Base-by-base conservation (phyloP, 35 echinoderm and acorn worm species). In the Anneissia japonica region DNA sequence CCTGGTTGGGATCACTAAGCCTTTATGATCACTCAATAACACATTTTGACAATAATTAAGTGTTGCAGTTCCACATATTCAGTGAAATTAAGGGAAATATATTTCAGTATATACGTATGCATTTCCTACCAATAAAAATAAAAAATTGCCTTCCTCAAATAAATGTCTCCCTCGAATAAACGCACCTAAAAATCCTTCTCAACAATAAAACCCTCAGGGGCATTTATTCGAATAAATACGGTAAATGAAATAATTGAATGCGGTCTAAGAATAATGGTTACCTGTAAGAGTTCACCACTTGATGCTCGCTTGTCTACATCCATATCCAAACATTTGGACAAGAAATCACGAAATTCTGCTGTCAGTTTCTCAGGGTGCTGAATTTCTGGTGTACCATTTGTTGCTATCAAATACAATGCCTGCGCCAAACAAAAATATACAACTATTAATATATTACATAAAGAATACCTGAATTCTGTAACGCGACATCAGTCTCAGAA, bases 401-500 rank as follows among this genome's bases (percentile, higher is more conserved):
- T 97, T 84, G 94, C 94, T 56, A 97, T 97, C 55, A 97, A 84
- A 82, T 97, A 97, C 88, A 97, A 64, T 37, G 94, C 94, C 94
- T 97, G 75, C 23, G 81, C 32, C 32, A 79, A 46, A 81, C 14
- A 46, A 75, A 23, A 84, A 64, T 12, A 19, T 33, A 35, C 73
- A 9, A 75, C 23, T 75, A 75, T 75, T 32, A 75, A 75, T 4
- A 7, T 75, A 75, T 9, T 9, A 9, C 73, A 75, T 75, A 9
- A 75, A 32, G 4, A 30, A 75, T 75, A n/a, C 3, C 4, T 30
- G 31, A 4, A 9, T 9, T n/a, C 6, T 43, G 40, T 43, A 43
- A 43, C n/a, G n/a, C n/a, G n/a, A n/a, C n/a, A n/a, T n/a, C n/a
- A n/a, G n/a, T n/a, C n/a, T n/a, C n/a, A n/a, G n/a, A n/a, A n/a